Base-by-base conservation (phyloP, 2,888 invertebrate genomes). In the Meiosimyza decipiens region DNA sequence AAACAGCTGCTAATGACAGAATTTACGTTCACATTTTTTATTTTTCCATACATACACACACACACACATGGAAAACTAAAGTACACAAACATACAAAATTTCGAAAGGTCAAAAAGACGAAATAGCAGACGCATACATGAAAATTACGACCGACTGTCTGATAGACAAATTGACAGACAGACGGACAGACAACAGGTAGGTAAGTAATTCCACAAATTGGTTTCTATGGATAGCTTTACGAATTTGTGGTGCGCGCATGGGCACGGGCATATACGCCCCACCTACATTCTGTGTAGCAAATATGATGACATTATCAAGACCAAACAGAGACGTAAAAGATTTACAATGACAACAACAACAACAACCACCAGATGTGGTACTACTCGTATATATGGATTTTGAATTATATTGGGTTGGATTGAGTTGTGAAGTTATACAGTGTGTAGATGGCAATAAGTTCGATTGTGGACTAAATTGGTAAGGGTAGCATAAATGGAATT, bases 1-100 rank as follows among this genome's bases (percentile, higher is more conserved):
- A 66, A n/a, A 22, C 40, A 22, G 49, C 69, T 60, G 60, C 60
- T 69, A 69, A 69, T 69, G 69, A 60, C 60, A 69, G 60, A 60
- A 15, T n/a, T 60, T 60, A 33, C 60, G 60, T 69, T 51, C 50
- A 33, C 51, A 60, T 60, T 50, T 69, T n/a, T 50, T 63, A 47
- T 33, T 12, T 40, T 40, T 40, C 40, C 40, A 9, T 7, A 40
- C 40, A 40, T 7, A 40, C 40, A 40, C 40, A 40, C 40, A 40
- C 40, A 40, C 40, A 40, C 40, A 40, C 63, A 47, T 18, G 49
- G 9, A 49, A 18, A 16, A 60, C 33, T 50, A 60, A 33, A 60
- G 40, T 47, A 33, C n/a, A 40, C 28, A 59, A 51, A 22, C 50
- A 69, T n/a, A 51, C 12, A 6, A 55, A 54, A n/a, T 22, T 33